Percentiles rank a stretch among this genome's conserved stretches.
Evolutionary conservation across 2,888 invertebrate genomes (phyloP).

Genomic region (Molorchus minor): DNA sequence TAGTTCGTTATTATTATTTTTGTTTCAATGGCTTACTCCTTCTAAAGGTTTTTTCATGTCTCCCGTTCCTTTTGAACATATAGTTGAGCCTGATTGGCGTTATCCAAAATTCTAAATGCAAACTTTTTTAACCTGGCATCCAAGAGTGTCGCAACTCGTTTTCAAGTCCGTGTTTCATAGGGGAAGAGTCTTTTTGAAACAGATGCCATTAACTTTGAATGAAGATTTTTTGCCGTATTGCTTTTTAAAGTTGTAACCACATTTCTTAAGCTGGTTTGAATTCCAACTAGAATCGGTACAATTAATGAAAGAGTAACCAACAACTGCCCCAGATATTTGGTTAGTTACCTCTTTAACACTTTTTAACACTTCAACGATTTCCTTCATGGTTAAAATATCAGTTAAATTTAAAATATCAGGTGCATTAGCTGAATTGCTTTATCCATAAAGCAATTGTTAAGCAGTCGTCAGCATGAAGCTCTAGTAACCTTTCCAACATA

Average conservation of each 20-base stretch:
- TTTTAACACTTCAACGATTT: not conserved
- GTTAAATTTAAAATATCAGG: not conserved
- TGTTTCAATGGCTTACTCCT: not conserved
- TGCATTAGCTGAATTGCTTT: no score
- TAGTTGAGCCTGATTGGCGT: not conserved
- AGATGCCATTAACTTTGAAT: not conserved
- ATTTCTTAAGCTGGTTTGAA: not conserved
- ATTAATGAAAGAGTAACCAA: not conserved
- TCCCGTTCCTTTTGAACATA: not conserved
- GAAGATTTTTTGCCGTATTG: not conserved
- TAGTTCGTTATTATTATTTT: not conserved
- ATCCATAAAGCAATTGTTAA: not conserved
- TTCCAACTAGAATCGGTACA: not conserved
- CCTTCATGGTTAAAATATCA: not conserved
- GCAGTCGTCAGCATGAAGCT: not conserved
- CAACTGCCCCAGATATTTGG: not conserved
- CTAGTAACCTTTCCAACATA: not conserved
- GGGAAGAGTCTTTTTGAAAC: not conserved
- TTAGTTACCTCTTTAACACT: not conserved
- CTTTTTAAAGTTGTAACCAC: not conserved
- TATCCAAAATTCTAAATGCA: not conserved
- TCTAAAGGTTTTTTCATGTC: no score
- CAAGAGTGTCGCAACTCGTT: not conserved
- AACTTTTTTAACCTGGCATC: not conserved
- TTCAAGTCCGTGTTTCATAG: not conserved